Conservation (phyloP, 2,888 invertebrate species). For the Agrochola lota region DNA sequence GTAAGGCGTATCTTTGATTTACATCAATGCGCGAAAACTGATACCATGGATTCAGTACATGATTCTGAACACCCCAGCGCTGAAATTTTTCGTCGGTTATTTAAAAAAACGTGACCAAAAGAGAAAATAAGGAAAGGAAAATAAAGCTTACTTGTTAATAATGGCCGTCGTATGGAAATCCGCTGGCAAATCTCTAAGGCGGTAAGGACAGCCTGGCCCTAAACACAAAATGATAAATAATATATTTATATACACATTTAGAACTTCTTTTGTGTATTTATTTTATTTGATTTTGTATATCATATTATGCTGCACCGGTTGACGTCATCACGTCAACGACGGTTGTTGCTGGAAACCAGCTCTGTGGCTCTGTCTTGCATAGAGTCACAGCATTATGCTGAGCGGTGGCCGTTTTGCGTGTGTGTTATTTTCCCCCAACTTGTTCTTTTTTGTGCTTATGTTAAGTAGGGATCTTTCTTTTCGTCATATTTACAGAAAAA, state of each 20-base stretch:
- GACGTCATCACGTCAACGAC: neutral
- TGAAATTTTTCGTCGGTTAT: no score
- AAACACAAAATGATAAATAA: slow-evolving; percentile 1
- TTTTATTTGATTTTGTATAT: neutral
- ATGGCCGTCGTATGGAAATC: slow-evolving; percentile 88
- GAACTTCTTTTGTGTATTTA: neutral
- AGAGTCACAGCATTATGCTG: neutral
- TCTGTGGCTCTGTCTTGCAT: neutral
- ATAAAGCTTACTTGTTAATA: slow-evolving; percentile 82
- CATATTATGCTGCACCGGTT: neutral
- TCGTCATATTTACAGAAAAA: no score
- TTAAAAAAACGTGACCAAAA: neutral
- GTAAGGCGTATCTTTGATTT: no score
- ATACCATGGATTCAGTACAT: no score
- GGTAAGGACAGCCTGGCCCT: slow-evolving; percentile 83
- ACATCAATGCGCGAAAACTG: no score
- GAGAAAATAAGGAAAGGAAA: no score
- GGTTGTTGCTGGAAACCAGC: neutral
- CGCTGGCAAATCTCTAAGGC: slow-evolving; percentile 83
- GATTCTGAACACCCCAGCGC: no score
- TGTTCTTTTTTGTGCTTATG: neutral
- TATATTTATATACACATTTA: neutral
- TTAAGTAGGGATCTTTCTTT: no score
- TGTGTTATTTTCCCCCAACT: no score
- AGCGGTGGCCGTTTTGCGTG: no score